Evolutionary conservation across 2,888 invertebrate genomes (phyloP), one percentile per base, ranked within the genome.

Genomic region (Hypomecis punctinalis): DNA sequence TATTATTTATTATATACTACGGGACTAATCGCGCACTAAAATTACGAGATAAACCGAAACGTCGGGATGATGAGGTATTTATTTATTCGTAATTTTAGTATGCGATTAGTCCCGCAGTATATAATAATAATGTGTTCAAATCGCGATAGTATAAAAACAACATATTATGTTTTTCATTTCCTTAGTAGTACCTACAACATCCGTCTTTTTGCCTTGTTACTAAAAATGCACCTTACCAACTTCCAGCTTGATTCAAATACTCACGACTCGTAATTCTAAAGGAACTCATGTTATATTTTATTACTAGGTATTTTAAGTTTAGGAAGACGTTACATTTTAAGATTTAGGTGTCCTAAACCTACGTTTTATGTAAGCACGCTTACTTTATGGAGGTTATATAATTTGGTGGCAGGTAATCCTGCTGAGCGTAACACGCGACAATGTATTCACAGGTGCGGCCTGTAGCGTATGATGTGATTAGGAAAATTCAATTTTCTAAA

Each of bases 281-380:
- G 33, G 2, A 39, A n/a, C 43, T 36, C 43, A n/a, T n/a, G 13
- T 40, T 7, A 53, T 42, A 37, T 37, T 47, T 40, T 56, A 47
- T 47, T 47, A 47, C 47, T n/a, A 33, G 13, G 23, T 52, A 46
- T 46, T 43, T 47, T 46, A 11, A 56, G 56, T 47, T 47, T 37
- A 46, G 36, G 39, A 56, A 45, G 11, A 56, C 39, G 56, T 47
- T 47, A 56, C 47, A 39, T 56, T 56, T 47, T 47, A 56, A 56
- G 55, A 33, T 40, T 53, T 53, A 53, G 33, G 10, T 33, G 43
- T 54, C 54, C 36, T 54, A 43, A 54, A 54, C 35, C 43, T 43
- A 54, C 43, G 54, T 52, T 52, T 51, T 52, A 52, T 33, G 52
- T 42, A 52, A 39, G 39, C 39, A 52, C 51, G 39, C 39, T 54